A percentile compares a stretch with the other conserved stretches of the same genome.
Evolutionary conservation across 2,797 vertebrate genomes (phyloP).

Genomic region (Tiaroga cobitis): DNA sequence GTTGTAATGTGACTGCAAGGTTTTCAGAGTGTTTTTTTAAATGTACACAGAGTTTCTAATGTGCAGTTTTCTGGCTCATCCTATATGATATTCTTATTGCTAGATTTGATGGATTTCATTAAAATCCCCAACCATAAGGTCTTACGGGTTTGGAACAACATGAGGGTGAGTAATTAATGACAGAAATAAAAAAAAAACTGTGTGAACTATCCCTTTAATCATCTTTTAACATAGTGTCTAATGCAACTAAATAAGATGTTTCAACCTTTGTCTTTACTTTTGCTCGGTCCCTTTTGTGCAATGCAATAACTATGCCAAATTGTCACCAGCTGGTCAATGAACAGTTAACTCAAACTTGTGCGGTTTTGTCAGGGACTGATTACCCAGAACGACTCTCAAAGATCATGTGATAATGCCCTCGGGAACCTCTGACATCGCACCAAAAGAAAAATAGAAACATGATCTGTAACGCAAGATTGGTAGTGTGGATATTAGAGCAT

Average conservation of each 20-base stretch:
- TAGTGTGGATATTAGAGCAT: not conserved
- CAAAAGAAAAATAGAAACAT: slow-evolving; percentile 1
- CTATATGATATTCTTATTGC: no score
- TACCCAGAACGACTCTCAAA: slow-evolving; percentile 43
- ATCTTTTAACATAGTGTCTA: not conserved
- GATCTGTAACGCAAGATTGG: slow-evolving; percentile 16
- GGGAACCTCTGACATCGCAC: slow-evolving; percentile 27
- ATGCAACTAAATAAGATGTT: not conserved
- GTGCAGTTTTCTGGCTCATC: no score
- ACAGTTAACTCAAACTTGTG: slow-evolving; percentile 52
- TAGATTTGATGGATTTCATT: not conserved
- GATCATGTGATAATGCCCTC: slow-evolving; percentile 44
- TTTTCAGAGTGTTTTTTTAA: no score
- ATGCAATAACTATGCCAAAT: not conserved
- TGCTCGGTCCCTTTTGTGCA: not conserved
- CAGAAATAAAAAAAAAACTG: no score
- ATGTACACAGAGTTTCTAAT: no score
- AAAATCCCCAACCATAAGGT: not conserved
- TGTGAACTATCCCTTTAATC: not conserved
- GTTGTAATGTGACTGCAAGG: not conserved
- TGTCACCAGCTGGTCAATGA: slow-evolving; percentile 44
- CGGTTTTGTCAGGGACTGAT: slow-evolving; percentile 44
- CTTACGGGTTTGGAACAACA: not conserved
- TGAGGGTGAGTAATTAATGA: not conserved
- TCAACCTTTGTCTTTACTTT: not conserved